phyloP scores from a whole-genome alignment of 92 coral and sea anemone genomes.

The Anthopleura xanthogrammica region DNA sequence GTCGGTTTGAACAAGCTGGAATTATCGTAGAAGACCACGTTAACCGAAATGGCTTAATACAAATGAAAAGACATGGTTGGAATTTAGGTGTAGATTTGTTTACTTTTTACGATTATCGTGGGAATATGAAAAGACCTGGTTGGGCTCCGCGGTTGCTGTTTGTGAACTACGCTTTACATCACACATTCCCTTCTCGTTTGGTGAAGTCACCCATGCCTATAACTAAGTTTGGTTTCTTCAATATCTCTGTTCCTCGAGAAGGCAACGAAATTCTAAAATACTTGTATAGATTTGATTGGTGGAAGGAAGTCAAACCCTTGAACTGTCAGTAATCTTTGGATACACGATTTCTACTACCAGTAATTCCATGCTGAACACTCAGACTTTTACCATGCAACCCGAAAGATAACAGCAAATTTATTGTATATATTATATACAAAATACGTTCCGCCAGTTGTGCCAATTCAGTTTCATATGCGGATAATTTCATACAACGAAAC shows the following conservation, averaged over 20 bases:
- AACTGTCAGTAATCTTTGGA: constrained; percentile 27
- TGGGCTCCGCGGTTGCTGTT: constrained; percentile 68
- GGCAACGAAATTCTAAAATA: constrained; percentile 78
- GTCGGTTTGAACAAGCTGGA: constrained; percentile 47
- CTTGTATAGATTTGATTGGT: constrained; percentile 82
- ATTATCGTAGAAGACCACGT: constrained; percentile 34
- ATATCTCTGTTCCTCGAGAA: constrained; percentile 74
- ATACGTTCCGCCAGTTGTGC: too few species aligned
- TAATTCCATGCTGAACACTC: too few species aligned
- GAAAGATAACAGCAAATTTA: too few species aligned
- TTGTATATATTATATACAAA: too few species aligned
- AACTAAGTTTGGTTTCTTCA: constrained; percentile 66
- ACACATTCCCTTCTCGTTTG: constrained; percentile 72
- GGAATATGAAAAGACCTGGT: constrained; percentile 76
- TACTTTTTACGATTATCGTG: constrained; percentile 58
- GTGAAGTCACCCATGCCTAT: constrained; percentile 73
- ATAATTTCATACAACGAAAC: too few species aligned
- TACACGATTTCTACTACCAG: too few species aligned
- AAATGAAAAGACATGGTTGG: constrained; percentile 35
- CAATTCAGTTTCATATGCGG: too few species aligned
- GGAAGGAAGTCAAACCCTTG: constrained; percentile 66
- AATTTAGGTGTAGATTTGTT: constrained; percentile 64
- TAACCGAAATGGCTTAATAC: constrained; percentile 53
- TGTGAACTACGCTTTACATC: constrained; percentile 63
- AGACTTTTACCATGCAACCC: too few species aligned